A percentile compares a stretch with the other conserved stretches of the same genome.
Conservation (phyloP, 2,888 invertebrate species). For the Auanema freiburgensis region DNA sequence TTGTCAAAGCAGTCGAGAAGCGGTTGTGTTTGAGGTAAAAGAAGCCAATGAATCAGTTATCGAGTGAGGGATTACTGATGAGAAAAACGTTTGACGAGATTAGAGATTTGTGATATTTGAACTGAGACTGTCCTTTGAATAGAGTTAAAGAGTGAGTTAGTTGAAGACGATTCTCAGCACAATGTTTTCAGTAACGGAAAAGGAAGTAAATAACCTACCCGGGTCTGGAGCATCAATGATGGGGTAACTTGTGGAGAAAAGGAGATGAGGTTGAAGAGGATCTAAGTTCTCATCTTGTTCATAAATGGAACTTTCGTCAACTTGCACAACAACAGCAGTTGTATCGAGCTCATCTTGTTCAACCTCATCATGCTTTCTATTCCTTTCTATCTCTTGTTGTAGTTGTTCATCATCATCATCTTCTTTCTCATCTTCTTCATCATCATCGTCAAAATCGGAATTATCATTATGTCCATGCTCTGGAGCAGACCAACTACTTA, state of each 20-base stretch:
- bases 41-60: too few species aligned
- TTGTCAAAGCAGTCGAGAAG: too few species aligned
- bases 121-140: too few species aligned
- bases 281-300: too few species aligned
- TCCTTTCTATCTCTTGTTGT: background rate
- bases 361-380: too few species aligned
- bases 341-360: background rate
- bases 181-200: slow-evolving; percentile 4
- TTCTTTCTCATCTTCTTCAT: slow-evolving; percentile 9
- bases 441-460: slow-evolving; percentile 21
- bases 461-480: slow-evolving; percentile 10
- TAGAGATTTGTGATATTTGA: too few species aligned
- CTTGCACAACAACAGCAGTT: background rate
- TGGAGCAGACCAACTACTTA: slow-evolving; percentile 23
- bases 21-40: too few species aligned
- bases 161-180: background rate
- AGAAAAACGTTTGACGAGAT: too few species aligned
- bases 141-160: too few species aligned
- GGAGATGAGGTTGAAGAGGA: slow-evolving; percentile 1
- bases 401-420: slow-evolving; percentile 11
- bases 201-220: slow-evolving; percentile 16
- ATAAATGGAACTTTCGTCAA: too few species aligned
- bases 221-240: slow-evolving; percentile 38
- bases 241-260: slow-evolving; percentile 29
- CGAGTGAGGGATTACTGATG: too few species aligned